Conservation (phyloP, 2,888 invertebrate species). For the Xestia xanthographa region DNA sequence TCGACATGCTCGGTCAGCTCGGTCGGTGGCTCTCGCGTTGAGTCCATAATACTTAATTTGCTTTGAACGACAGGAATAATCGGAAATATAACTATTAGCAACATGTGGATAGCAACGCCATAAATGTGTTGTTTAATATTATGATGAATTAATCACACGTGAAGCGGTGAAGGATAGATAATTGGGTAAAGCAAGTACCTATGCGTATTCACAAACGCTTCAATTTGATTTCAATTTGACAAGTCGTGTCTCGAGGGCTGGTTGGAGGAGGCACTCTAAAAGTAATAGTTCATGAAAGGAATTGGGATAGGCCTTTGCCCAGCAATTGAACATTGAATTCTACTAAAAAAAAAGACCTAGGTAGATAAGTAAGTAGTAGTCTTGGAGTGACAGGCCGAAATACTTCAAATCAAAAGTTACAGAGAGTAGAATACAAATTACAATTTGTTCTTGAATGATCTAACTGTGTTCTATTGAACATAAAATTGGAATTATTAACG, state of each 20-base stretch:
- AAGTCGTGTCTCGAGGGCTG: neutral
- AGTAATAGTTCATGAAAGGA: neutral
- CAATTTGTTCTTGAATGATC: constrained; percentile 13
- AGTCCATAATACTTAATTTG: no score
- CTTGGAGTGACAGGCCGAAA: neutral
- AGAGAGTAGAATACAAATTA: neutral
- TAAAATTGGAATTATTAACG: constrained; percentile 18
- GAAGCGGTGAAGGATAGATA: no score
- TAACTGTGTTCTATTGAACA: constrained; percentile 15
- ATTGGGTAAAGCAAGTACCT: neutral
- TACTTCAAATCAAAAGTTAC: neutral
- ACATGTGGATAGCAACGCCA: neutral
- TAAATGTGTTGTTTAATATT: neutral
- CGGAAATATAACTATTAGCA: neutral
- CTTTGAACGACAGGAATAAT: constrained; percentile 8
- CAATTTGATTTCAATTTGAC: no score
- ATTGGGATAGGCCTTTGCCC: neutral
- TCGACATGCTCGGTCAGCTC: neutral
- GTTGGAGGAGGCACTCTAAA: neutral
- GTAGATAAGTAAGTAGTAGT: neutral
- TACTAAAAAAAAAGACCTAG: neutral
- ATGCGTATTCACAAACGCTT: no score
- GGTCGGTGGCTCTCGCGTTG: neutral
- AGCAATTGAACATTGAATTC: neutral
- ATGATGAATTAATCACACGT: neutral